These are phyloP conservation scores for Microctonus aethiopoides DNA, from an alignment of 2,888 invertebrate genomes.

Conservation along the genomic window DNA sequence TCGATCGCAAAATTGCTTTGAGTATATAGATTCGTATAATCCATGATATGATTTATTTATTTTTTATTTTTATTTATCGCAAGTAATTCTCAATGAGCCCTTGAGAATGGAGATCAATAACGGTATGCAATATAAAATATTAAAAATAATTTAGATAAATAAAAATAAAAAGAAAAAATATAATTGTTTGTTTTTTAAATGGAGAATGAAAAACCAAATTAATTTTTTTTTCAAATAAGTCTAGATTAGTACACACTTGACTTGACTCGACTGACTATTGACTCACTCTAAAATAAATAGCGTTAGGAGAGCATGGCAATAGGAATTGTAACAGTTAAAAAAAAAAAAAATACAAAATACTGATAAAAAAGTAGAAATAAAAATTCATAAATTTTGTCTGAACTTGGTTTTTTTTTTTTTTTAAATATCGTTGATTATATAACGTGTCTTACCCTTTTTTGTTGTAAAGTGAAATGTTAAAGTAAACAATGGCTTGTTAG, in stretches of 20 bases:
- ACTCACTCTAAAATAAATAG: background rate
- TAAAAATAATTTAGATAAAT: background rate
- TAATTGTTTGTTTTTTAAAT: background rate
- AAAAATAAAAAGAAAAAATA: background rate
- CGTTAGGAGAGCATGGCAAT: background rate
- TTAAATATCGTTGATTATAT: slow-evolving; percentile 19
- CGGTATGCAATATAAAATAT: background rate
- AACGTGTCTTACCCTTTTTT: slow-evolving; percentile 53
- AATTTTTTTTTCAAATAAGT: background rate
- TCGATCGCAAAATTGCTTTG: background rate
- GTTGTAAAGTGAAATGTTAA: slow-evolving; percentile 55
- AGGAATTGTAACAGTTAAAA: slow-evolving; percentile 3
- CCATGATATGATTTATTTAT: background rate
- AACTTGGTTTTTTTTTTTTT: slow-evolving; percentile 4
- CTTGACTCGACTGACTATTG: background rate
- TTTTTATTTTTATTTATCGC: background rate
- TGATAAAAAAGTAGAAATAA: slow-evolving; percentile 6
- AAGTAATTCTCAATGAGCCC: background rate
- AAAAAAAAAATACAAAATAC: background rate
- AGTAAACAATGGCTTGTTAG: slow-evolving; percentile 62
- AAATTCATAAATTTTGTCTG: slow-evolving; percentile 19
- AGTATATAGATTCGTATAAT: background rate
- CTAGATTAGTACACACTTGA: background rate
- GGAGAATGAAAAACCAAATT: background rate
- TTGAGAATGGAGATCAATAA: background rate